Evolutionary conservation across 2,888 invertebrate species (phyloP), one percentile per base, ranked within the genome.

Genomic region (Diaprepes abbreviatus): DNA sequence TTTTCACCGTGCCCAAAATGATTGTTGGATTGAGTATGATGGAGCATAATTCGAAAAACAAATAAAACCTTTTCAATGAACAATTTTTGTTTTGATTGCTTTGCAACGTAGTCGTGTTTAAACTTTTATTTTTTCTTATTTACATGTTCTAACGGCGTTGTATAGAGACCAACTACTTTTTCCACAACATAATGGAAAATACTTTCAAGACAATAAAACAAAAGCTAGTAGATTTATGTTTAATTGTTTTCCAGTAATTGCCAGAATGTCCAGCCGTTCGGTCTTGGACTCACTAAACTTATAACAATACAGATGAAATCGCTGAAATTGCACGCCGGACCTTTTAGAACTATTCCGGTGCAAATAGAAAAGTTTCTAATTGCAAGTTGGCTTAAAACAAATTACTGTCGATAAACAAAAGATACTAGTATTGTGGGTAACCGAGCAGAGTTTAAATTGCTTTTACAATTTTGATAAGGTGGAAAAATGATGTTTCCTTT

Each of bases 231-330:
- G 45, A 45, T 45, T 45, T 45, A 45, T 45, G 45, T 50, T 50
- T 28, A 50, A 50, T 50, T 50, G 48, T 28, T 50, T 28, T 50
- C 16, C n/a, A 28, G 28, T 28, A 50, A 50, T 50, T 50, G 28
- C 48, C 48, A 4, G 14, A 50, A 14, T 16, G 48, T 50, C 19
- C 28, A 3, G 6, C 48, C 48, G 5, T 24, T 4, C 24, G 24
- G 6, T 50, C 48, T 28, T 50, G 48, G 48, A 28, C 48, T 50
- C 28, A 21, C 50, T 35, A 60, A 60, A 60, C 60, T 60, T 45
- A 21, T 17, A 48, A 60, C 60, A 60, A 60, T 60, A 35, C 35
- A 6, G 35, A 45, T 14, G 60, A 36, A 60, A 60, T 60, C 33
- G 48, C 48, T 28, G 48, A 19, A 24, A 48, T 19, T 28, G 48